phyloP scores from a whole-genome alignment of 2,797 vertebrate species.

The Pampus argenteus region DNA sequence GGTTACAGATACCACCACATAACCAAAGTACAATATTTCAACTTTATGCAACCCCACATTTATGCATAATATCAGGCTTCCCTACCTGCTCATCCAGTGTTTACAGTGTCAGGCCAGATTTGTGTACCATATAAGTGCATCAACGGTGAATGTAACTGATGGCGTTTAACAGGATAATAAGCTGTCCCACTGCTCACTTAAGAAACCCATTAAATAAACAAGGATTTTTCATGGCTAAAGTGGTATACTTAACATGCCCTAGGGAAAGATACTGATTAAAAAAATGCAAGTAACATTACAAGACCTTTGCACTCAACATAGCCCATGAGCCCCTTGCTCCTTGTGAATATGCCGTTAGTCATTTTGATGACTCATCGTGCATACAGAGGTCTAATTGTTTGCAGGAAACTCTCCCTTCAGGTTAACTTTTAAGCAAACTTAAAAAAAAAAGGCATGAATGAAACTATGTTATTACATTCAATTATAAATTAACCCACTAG shows the following conservation, averaged over 20 bases:
- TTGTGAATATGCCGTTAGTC: constrained; percentile 57
- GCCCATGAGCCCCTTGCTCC: constrained; percentile 45
- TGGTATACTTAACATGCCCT: constrained; percentile 56
- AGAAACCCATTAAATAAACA: constrained; percentile 62
- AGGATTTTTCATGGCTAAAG: constrained; percentile 31
- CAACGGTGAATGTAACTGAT: constrained; percentile 26
- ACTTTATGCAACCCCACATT: not conserved
- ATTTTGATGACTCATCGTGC: constrained; percentile 55
- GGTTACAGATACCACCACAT: constrained; percentile 18
- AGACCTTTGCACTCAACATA: constrained; percentile 63
- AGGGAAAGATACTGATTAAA: constrained; percentile 35
- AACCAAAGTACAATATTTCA: constrained; percentile 9
- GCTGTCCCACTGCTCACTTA: constrained; percentile 40
- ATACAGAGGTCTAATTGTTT: constrained; percentile 52
- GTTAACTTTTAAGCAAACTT: constrained; percentile 49
- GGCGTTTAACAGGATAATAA: constrained; percentile 47
- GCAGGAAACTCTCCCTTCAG: constrained; percentile 31
- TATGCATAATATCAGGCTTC: not conserved
- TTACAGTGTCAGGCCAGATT: constrained; percentile 16
- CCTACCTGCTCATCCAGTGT: constrained; percentile 6
- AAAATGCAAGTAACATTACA: constrained; percentile 37
- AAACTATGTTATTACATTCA: no score
- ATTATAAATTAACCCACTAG: constrained; percentile 15
- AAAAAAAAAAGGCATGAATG: no score
- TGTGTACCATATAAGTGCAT: constrained; percentile 13